Evolutionary conservation across 1,140 invertebrate genomes (phyloP).

Genomic region (Mizuhopecten yessoensis): DNA sequence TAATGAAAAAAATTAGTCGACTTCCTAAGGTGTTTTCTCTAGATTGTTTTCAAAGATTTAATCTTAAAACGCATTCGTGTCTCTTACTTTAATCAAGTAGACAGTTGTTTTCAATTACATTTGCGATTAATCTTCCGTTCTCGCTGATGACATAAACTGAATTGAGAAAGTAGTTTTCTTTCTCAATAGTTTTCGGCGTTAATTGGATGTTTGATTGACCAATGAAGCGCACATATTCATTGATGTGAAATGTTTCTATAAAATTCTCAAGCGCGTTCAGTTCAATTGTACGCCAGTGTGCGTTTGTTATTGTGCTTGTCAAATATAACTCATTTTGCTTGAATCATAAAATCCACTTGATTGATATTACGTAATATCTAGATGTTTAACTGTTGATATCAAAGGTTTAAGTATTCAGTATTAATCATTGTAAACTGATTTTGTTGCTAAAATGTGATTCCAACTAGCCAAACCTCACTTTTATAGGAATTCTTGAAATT

Average conservation of each 20-base stretch:
- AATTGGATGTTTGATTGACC: not conserved
- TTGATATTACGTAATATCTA: no score
- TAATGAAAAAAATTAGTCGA: not conserved
- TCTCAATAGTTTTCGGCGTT: not conserved
- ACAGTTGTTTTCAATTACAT: constrained; percentile 34
- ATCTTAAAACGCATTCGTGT: not conserved
- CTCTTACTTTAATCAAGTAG: not conserved
- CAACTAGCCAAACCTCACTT: no score
- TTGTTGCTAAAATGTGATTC: no score
- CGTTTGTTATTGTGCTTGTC: not conserved
- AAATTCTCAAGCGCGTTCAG: not conserved
- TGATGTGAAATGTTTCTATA: not conserved
- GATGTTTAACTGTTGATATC: no score
- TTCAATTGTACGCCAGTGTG: not conserved
- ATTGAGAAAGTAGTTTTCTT: not conserved
- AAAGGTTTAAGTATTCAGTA: no score
- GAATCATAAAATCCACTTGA: not conserved
- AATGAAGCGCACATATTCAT: not conserved
- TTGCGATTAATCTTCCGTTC: not conserved
- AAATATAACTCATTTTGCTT: not conserved
- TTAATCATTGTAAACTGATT: no score
- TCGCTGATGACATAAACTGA: not conserved
- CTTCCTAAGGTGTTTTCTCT: not conserved
- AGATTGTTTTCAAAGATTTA: not conserved
- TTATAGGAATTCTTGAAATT: no score